Evolutionary conservation across 2,113 vertebrate genomes (phyloP), one percentile per base, ranked within the genome.

Genomic region (Antigone vipio): DNA sequence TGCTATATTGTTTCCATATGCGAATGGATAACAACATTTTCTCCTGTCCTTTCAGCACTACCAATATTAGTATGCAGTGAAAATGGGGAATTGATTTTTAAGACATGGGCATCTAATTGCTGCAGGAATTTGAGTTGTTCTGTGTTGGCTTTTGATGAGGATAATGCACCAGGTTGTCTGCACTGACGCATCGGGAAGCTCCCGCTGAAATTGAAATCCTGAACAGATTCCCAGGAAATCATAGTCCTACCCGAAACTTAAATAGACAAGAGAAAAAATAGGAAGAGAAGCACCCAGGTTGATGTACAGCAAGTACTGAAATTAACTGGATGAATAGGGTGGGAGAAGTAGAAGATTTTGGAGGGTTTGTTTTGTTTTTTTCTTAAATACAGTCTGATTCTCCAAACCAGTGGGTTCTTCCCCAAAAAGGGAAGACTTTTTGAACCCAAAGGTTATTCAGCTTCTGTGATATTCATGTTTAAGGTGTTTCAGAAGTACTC

Each of bases 401-500:
- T 77, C 45, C 44, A 62, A 34, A 50, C 5, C 15, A n/a, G 9
- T 11, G 9, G 5, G 7, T 6, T 91, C 9, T 90, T 5, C 34
- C 6, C 7, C 2, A 3, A 10, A n/a, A 62, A 58, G 23, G 47
- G 35, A 30, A 26, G 38, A 12, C 32, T 75, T 96, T 94, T 56
- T 58, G 88, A 91, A 67, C 47, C 22, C 69, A 45, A 15, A 93
- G 69, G 24, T 96, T 95, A 81, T 87, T 47, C 90, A 88, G 84
- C 62, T 95, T 93, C 26, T 4, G 0, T 22, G 40, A 73, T 14
- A 26, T 17, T 88, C 12, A 2, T 45, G 76, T 34, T 35, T 44
- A 30, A 59, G 68, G 63, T 19, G 82, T 38, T 96, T 96, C 69
- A 90, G 81, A 94, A 88, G 75, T 85, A 58, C 59, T 95, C 44